Base-by-base conservation (phyloP, 2,113 vertebrate genomes). In the Corythaeola cristata region DNA sequence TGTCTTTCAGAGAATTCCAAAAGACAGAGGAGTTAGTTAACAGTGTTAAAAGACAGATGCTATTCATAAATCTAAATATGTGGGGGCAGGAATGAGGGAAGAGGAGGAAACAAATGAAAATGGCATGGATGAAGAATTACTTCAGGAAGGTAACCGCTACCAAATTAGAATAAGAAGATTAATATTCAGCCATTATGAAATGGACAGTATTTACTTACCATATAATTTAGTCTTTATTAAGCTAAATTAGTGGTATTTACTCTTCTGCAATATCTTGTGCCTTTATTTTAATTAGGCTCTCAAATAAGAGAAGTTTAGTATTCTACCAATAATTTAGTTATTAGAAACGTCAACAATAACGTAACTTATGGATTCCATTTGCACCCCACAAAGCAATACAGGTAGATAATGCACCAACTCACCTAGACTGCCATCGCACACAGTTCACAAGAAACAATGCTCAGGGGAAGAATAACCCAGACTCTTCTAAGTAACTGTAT, bases 21-120 rank as follows among this genome's bases (percentile, higher is more conserved):
- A 85, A 72, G 26, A 80, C 30, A 72, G 62, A 72, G 56, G 27
- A 82, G 59, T 53, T 88, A 82, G 59, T 53, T 88, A 78, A 59
- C 27, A 59, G 32, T 10, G 23, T 71, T 68, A 53, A 35, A 88
- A 90, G 72, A 88, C 53, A 83, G 64, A 83, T 63, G 55, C 37
- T 85, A 77, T 58, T 88, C 83, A 77, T 88, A 89, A 92, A 85
- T 73, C 69, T 80, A 73, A 94, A 49, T 73, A 80, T 15, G 32
- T 45, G 84, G 45, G 63, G 30, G 50, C 55, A 96, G 80, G 30
- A 89, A 89, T 21, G n/a, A 80, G 30, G n/a, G 74, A 85, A 21
- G 52, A 58, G 35, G n/a, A 89, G 32, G 45, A 86, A 88, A 89
- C n/a, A 77, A 86, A 69, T 49, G 1, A 89, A 90, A 93, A 63